Percentiles rank a stretch among this genome's conserved stretches.
These are phyloP conservation scores for Neotoxoptera formosana DNA, from an alignment of 1,140 invertebrate species.

Conservation along the genomic window DNA sequence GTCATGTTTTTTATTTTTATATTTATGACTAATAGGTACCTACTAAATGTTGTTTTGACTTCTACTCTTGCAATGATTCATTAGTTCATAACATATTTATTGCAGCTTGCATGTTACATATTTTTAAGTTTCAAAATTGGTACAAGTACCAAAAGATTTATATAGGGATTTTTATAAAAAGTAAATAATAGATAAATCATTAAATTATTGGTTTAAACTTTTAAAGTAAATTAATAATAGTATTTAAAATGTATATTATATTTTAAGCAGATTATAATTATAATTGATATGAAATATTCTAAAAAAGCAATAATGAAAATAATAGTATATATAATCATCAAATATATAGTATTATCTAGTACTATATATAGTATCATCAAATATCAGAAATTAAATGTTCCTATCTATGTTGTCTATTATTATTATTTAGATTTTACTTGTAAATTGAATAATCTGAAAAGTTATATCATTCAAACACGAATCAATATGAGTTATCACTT, in stretches of 20 bases:
- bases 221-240: neutral
- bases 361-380: no score
- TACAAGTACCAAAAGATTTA: neutral
- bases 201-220: neutral
- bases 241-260: neutral
- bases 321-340: neutral
- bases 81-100: neutral
- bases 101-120: neutral
- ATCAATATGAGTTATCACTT: neutral
- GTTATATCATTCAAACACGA: neutral
- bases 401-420: neutral
- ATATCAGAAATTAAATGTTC: neutral
- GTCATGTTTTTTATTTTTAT: conserved; percentile 7
- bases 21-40: neutral
- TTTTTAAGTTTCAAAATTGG: neutral
- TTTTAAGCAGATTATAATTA: neutral
- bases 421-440: neutral
- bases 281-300: neutral
- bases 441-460: neutral
- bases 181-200: neutral
- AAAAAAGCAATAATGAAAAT: neutral
- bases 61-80: neutral
- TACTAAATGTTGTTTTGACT: neutral
- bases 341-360: no score
- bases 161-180: neutral